Evolutionary conservation across 2,113 vertebrate genomes (phyloP).

Genomic region (Pandion haliaetus): DNA sequence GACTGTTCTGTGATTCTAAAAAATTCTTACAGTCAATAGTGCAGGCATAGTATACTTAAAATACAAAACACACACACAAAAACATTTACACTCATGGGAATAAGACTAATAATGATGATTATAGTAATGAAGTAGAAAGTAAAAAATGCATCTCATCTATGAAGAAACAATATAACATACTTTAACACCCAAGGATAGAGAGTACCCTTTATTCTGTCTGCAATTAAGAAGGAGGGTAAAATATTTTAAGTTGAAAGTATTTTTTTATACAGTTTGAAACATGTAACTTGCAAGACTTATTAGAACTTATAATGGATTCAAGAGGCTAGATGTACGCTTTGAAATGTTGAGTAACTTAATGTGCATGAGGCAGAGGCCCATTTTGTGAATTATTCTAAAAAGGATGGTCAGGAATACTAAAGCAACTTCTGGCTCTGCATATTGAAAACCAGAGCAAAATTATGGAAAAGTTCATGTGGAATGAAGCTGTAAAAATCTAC

Average conservation of each 20-base stretch:
- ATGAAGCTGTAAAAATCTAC: not conserved
- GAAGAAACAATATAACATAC: not conserved
- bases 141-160: not conserved
- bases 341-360: not conserved
- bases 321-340: not conserved
- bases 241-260: not conserved
- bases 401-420: not conserved
- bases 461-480: not conserved
- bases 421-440: not conserved
- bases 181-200: not conserved
- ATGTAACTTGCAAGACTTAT: not conserved
- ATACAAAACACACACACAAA: not conserved
- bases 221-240: not conserved
- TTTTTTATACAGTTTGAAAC: not conserved
- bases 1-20: not conserved
- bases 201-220: not conserved
- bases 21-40: not conserved
- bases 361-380: not conserved
- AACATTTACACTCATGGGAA: not conserved
- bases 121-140: not conserved
- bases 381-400: not conserved
- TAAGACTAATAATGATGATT: not conserved
- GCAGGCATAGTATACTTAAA: not conserved
- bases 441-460: not conserved
- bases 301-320: not conserved